Evolutionary conservation across 2,888 invertebrate species (phyloP), one percentile per base, ranked within the genome.

Genomic region (Pantelozetes paolii): DNA sequence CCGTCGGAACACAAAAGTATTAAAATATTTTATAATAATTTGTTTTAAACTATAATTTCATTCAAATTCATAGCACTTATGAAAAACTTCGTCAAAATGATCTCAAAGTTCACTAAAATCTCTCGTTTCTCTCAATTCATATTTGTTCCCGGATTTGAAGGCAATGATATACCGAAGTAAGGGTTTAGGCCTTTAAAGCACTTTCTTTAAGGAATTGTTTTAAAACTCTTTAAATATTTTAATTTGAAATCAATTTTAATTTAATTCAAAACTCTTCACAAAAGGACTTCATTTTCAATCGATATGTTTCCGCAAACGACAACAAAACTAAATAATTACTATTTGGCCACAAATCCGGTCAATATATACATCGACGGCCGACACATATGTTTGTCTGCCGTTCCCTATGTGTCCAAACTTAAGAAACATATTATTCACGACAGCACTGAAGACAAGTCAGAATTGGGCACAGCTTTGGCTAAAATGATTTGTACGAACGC

Each of bases 1-100:
- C 48, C 40, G 15, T 73, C 73, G 40, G 69, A 76, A n/a, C 74
- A 72, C 48, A 78, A 76, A 76, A 36, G 72, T 72, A 1, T 42
- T n/a, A 36, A 36, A 36, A 36, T 11, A 36, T 36, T 36, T 36
- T 8, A 36, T 36, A 36, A 36, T 36, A 36, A n/a, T 36, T 36
- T 36, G 11, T n/a, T 9, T 9, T 48, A n/a, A n/a, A 48, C 48
- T 45, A n/a, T 45, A 45, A 13, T 45, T 45, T 45, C 45, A n/a
- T n/a, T n/a, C n/a, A n/a, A n/a, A n/a, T n/a, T n/a, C n/a, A n/a
- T n/a, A 62, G 45, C 50, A n/a, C 71, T 54, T 15, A 45, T 71
- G 71, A 71, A 71, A 32, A 71, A 54, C 26, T 71, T 71, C 11
- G 28, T 71, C 2, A 45, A 32, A 36, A 1, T 71, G 6, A 45